Percentiles rank a stretch among this genome's conserved stretches.
Evolutionary conservation across 2,888 invertebrate species (phyloP).

Genomic region (Polylopha cassiicola): DNA sequence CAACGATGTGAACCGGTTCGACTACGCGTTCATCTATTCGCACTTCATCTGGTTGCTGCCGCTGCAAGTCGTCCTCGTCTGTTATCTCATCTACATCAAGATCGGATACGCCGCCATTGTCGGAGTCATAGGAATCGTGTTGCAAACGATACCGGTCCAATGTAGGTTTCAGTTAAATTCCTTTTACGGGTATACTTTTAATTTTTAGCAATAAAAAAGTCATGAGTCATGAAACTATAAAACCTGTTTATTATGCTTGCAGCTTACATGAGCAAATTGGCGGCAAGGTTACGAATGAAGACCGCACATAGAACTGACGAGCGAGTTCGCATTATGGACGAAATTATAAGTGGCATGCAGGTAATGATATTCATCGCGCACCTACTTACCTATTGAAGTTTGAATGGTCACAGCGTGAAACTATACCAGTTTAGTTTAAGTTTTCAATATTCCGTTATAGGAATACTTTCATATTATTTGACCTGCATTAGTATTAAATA

Average conservation of each 20-base stretch:
- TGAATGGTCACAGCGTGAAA: too few relatives aligned
- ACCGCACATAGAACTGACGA: conserved; percentile 93
- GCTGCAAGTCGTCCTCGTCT: conserved; percentile 80
- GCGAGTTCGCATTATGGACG: conserved; percentile 94
- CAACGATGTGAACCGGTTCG: conserved; percentile 95
- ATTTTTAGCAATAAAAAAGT: conserved; percentile 1
- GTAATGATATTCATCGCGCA: conserved; percentile 88
- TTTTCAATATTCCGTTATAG: too few relatives aligned
- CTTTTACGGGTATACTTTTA: not conserved
- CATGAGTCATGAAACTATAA: conserved; percentile 1
- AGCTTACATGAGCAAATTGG: conserved; percentile 81
- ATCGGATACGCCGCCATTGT: conserved; percentile 85
- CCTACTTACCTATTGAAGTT: too few relatives aligned
- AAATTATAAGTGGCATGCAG: conserved; percentile 94
- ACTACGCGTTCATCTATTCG: conserved; percentile 87
- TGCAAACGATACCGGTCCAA: conserved; percentile 90
- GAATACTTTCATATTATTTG: too few relatives aligned
- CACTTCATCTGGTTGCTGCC: conserved; percentile 95
- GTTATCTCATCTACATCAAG: conserved; percentile 86
- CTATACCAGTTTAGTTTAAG: too few relatives aligned
- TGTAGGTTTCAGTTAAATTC: conserved; percentile 62
- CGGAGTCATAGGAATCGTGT: conserved; percentile 86
- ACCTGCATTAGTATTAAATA: too few relatives aligned
- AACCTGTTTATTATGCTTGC: conserved; percentile 29
- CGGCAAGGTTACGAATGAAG: conserved; percentile 81